phyloP scores from a whole-genome alignment of 2,797 vertebrate species.

The Neosilurus hyrtlii region DNA sequence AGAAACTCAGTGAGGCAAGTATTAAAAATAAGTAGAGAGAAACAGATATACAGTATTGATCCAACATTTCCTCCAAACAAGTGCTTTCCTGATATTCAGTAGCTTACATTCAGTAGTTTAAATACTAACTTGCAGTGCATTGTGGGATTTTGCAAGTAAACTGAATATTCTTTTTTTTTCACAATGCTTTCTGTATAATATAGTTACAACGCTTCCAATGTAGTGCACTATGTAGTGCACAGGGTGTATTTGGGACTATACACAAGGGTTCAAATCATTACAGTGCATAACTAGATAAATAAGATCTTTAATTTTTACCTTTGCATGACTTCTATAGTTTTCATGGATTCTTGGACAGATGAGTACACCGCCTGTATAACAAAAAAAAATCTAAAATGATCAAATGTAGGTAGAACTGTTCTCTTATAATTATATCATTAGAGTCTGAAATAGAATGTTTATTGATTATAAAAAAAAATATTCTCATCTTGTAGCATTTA shows the following conservation, averaged over 20 bases:
- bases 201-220: slow-evolving; percentile 10
- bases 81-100: slow-evolving; percentile 13
- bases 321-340: slow-evolving; percentile 31
- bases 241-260: slow-evolving; percentile 2
- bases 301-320: slow-evolving; percentile 7
- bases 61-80: not conserved
- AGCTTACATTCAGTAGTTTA: not conserved
- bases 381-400: not conserved
- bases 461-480: not conserved
- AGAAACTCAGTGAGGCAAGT: not conserved
- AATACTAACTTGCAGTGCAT: slow-evolving; percentile 8
- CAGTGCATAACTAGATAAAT: not conserved
- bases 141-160: not conserved
- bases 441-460: slow-evolving; percentile 10
- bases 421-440: slow-evolving; percentile 32
- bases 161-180: slow-evolving; percentile 4
- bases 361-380: slow-evolving; percentile 23
- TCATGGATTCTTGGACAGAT: not conserved
- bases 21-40: not conserved
- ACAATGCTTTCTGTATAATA: slow-evolving; percentile 13
- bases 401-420: slow-evolving; percentile 18
- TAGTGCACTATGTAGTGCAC: slow-evolving; percentile 21
- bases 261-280: not conserved
- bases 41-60: not conserved
- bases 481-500: slow-evolving; percentile 28